Evolutionary conservation across 2,888 invertebrate genomes (phyloP).

Genomic region (Stratiomys singularior): DNA sequence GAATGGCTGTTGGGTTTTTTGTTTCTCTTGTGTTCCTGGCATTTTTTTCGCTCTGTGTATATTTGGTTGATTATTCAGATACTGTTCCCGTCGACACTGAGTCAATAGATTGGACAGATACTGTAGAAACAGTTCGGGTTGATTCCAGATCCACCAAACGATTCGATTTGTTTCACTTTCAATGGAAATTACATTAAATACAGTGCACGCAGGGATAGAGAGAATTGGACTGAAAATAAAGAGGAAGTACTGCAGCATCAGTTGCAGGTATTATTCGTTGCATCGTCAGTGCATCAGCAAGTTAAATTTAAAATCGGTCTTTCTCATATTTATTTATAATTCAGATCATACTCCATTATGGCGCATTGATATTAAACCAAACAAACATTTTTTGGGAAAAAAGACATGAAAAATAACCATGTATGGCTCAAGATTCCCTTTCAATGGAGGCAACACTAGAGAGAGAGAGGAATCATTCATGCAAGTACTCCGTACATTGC

Average conservation of each 20-base stretch:
- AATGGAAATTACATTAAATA: slow-evolving; percentile 27
- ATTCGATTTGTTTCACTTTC: slow-evolving; percentile 22
- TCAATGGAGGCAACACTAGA: not conserved
- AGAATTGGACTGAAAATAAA: too few species aligned
- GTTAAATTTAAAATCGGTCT: not conserved
- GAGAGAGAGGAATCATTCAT: not conserved
- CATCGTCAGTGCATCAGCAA: not conserved
- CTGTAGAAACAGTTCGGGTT: not conserved
- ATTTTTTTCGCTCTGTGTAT: slow-evolving; percentile 1
- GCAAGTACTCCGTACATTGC: too few species aligned
- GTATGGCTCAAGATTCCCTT: not conserved
- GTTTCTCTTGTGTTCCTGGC: not conserved
- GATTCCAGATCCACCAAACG: not conserved
- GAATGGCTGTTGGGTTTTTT: not conserved
- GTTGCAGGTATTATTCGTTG: not conserved
- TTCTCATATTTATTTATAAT: too few species aligned
- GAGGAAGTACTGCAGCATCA: not conserved
- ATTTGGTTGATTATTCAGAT: slow-evolving; percentile 8
- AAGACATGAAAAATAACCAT: not conserved
- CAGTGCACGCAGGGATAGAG: not conserved
- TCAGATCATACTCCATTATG: not conserved
- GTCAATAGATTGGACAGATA: slow-evolving; percentile 6
- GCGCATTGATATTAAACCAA: not conserved
- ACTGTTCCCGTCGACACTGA: not conserved
- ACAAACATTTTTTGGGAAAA: not conserved